phyloP scores from a whole-genome alignment of 2,797 vertebrate species.

The Melanitta fusca region DNA sequence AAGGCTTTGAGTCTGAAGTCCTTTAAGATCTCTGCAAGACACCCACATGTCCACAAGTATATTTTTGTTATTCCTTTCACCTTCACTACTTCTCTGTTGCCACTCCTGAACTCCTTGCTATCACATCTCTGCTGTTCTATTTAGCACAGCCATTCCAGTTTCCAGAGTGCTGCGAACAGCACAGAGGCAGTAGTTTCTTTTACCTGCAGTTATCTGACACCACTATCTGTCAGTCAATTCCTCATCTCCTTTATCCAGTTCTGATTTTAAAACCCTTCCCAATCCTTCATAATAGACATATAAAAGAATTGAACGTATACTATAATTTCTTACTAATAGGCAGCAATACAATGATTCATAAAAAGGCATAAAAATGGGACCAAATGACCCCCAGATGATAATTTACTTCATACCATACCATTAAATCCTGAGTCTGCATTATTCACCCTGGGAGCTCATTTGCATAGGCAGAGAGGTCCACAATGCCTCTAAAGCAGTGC shows the following conservation, averaged over 20 bases:
- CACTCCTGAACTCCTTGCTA: background rate
- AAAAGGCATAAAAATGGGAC: background rate
- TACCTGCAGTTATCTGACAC: background rate
- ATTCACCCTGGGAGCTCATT: background rate
- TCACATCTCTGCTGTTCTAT: background rate
- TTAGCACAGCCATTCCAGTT: background rate
- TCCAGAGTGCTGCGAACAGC: background rate
- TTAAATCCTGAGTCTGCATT: background rate
- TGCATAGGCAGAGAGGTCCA: background rate
- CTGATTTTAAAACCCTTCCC: background rate
- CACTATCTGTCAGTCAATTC: background rate
- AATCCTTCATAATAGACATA: background rate
- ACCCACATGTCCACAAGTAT: background rate
- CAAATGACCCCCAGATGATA: background rate
- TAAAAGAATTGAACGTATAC: background rate
- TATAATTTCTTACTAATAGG: background rate
- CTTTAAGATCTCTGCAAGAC: background rate
- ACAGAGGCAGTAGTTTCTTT: background rate
- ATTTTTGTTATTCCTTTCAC: background rate
- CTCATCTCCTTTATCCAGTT: background rate
- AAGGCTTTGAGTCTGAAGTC: background rate
- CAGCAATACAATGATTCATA: background rate
- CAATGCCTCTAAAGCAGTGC: background rate
- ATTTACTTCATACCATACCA: background rate
- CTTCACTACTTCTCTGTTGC: background rate